A percentile compares a stretch with the other conserved stretches of the same genome.
Evolutionary conservation across 1,140 invertebrate species (phyloP).

Genomic region (Elymnias hypermnestra): DNA sequence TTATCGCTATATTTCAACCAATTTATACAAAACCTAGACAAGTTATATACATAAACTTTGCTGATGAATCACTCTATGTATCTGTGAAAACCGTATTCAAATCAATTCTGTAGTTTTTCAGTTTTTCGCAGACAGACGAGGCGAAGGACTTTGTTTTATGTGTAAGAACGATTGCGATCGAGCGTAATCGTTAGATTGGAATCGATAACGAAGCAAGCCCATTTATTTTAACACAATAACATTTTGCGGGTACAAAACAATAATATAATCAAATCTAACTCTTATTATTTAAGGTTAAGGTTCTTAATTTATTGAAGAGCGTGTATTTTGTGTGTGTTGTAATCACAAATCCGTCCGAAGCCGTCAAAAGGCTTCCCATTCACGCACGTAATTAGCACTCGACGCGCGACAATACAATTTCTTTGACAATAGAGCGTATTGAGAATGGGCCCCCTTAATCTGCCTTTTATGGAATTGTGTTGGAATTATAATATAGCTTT

Average conservation of each 20-base stretch:
- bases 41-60: too few relatives aligned
- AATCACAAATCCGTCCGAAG: conserved; percentile 28
- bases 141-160: too few relatives aligned
- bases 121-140: too few relatives aligned
- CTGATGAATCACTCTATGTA: too few relatives aligned
- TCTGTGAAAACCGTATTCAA: too few relatives aligned
- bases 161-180: conserved; percentile 34
- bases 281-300: too few relatives aligned
- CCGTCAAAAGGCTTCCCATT: conserved; percentile 33
- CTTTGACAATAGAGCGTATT: conserved; percentile 43
- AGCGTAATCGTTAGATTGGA: conserved; percentile 27
- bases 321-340: conserved; percentile 22
- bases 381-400: conserved; percentile 60
- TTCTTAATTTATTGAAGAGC: too few relatives aligned
- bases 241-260: background rate
- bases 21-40: too few relatives aligned
- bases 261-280: conserved; percentile 4
- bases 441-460: conserved; percentile 45
- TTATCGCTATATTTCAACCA: too few relatives aligned
- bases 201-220: conserved; percentile 35
- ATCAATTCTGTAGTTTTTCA: too few relatives aligned
- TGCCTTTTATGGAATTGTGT: conserved; percentile 36
- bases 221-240: conserved; percentile 23
- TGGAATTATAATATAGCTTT: conserved; percentile 4
- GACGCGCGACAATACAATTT: conserved; percentile 51